Evolutionary conservation across 2,888 invertebrate species (phyloP), one percentile per base, ranked within the genome.

Genomic region (Caenorhabditis sp.): DNA sequence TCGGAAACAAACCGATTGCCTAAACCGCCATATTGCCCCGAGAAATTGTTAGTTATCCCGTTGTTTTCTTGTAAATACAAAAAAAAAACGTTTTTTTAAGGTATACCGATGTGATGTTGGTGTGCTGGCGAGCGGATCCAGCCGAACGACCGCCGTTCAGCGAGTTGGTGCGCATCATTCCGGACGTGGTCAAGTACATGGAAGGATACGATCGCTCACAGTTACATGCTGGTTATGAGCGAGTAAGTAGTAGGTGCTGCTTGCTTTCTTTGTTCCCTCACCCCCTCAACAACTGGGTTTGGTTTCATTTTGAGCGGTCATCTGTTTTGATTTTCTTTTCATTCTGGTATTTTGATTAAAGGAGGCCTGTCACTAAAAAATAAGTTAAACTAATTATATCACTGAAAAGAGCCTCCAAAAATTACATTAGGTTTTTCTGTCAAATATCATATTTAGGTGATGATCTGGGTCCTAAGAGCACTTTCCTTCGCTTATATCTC

Each of bases 1-100:
- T 62, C 56, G 1, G 70, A 76, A 20, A 17, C 37, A 1, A 79
- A 90, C 37, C 85, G 91, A 17, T 89, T 91, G 87, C 89, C 89
- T 5, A 90, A 90, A 70, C 91, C 91, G 0, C 86, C 88, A 24
- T 90, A 89, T 83, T 91, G 91, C 63, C 91, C 91, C 0, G 89
- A 90, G 50, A 83, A 85, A 26, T 76, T 91, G 90, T 91, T n/a
- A n/a, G n/a, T n/a, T n/a, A n/a, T n/a, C n/a, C n/a, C n/a, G n/a
- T n/a, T n/a, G n/a, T n/a, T n/a, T n/a, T n/a, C n/a, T n/a, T n/a
- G n/a, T n/a, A n/a, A n/a, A n/a, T n/a, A n/a, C n/a, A n/a, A n/a
- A n/a, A n/a, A n/a, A n/a, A 27, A n/a, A 20, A 45, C 2, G 20
- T 9, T 15, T 53, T 46, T 48, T 78, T 61, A 50, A 85, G 85